These are phyloP conservation scores for Apostichopus japonicus DNA, from an alignment of 35 echinoderm and acorn worm species.

Conservation along the genomic window DNA sequence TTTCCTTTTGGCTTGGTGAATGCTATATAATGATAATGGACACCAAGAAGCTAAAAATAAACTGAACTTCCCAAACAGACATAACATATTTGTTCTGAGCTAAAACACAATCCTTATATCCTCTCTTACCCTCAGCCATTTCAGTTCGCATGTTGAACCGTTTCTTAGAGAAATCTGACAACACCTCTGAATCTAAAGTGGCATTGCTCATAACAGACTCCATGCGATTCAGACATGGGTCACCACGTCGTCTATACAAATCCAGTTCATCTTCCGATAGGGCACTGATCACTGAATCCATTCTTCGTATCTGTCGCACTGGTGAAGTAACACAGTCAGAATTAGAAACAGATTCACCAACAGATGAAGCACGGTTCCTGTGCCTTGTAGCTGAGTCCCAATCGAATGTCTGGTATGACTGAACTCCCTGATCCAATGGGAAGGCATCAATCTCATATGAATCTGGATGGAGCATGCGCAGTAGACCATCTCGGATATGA, in stretches of 20 bases:
- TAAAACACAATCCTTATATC: no score
- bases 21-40: not conserved
- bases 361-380: not conserved
- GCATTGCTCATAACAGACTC: conserved; percentile 8
- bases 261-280: conserved; percentile 35
- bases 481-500: not conserved
- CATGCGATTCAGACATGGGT: not conserved
- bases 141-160: not conserved
- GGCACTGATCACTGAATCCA: conserved; percentile 11
- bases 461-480: conserved; percentile 28
- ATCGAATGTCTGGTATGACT: conserved; percentile 39
- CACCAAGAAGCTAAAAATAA: not conserved
- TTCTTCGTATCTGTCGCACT: not conserved
- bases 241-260: not conserved
- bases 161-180: not conserved
- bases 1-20: no score
- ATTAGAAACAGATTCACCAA: not conserved
- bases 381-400: conserved; percentile 14
- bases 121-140: not conserved
- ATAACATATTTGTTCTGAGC: not conserved
- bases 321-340: not conserved
- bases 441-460: conserved; percentile 17
- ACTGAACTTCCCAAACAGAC: not conserved
- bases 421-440: conserved; percentile 26
- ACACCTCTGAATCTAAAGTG: not conserved